Evolutionary conservation across 2,888 invertebrate genomes (phyloP).

Genomic region (Sarcophaga carnaria): DNA sequence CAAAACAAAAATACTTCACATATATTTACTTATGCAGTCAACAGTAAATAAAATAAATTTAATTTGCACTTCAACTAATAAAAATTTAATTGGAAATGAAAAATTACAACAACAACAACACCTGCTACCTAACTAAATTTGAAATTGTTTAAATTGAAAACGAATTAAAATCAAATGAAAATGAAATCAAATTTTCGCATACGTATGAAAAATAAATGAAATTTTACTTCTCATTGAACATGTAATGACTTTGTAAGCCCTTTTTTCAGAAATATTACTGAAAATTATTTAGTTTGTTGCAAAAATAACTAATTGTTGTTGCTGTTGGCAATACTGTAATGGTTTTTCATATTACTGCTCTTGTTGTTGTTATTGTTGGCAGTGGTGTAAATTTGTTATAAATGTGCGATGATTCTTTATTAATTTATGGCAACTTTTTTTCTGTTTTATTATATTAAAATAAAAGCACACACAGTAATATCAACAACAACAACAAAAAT

Average conservation of each 20-base stretch:
- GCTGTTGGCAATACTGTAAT: no score
- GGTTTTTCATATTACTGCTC: background rate
- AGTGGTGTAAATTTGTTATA: background rate
- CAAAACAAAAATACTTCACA: background rate
- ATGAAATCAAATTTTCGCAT: no score
- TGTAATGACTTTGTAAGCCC: slow-evolving; percentile 39
- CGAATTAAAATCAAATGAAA: no score
- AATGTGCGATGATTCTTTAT: slow-evolving; percentile 44
- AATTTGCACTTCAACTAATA: slow-evolving; percentile 20
- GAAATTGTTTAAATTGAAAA: no score
- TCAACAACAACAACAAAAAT: background rate
- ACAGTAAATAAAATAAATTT: slow-evolving; percentile 1
- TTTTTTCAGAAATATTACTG: no score
- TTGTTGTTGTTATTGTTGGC: background rate
- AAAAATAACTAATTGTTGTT: no score
- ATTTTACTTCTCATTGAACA: slow-evolving; percentile 51
- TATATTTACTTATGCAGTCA: background rate
- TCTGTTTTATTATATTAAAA: slow-evolving; percentile 47
- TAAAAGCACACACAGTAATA: background rate
- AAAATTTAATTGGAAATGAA: slow-evolving; percentile 20
- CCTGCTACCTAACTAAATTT: no score
- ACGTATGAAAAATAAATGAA: background rate
- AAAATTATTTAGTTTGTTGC: no score
- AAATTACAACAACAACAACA: background rate
- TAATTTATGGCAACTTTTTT: slow-evolving; percentile 32